Percentiles rank a stretch among this genome's conserved stretches.
These are phyloP conservation scores for Hydrocynus forskahlii DNA, from an alignment of 2,797 vertebrate species.

Conservation along the genomic window DNA sequence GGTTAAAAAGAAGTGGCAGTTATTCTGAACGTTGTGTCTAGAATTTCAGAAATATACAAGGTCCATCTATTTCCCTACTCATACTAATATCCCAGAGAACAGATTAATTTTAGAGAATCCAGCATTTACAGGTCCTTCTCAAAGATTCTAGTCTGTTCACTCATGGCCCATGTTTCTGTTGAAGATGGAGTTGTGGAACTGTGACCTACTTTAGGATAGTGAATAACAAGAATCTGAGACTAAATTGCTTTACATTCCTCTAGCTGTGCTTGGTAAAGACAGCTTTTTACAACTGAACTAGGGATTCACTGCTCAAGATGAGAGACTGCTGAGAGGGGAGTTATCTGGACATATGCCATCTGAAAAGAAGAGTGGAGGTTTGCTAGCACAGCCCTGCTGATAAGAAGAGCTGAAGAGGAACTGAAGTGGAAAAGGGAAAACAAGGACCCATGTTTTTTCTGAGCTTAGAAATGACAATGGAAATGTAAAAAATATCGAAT, in stretches of 20 bases:
- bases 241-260: neutral
- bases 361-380: neutral
- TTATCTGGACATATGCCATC: conserved; percentile 19
- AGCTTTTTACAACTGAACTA: neutral
- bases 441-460: neutral
- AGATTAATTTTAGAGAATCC: neutral
- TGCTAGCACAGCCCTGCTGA: neutral
- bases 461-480: neutral
- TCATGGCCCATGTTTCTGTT: neutral
- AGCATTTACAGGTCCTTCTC: neutral
- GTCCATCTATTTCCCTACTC: neutral
- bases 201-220: conserved; percentile 6
- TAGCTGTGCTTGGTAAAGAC: neutral
- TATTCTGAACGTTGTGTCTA: neutral
- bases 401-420: neutral
- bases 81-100: neutral
- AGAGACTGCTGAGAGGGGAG: neutral
- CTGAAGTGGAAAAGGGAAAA: conserved; percentile 12
- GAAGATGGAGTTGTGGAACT: neutral
- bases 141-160: neutral
- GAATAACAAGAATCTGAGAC: neutral
- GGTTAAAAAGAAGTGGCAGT: neutral
- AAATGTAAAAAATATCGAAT: neutral
- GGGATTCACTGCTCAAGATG: neutral
- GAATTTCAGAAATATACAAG: neutral